phyloP scores from a whole-genome alignment of 2,797 vertebrate species.

The Fratercula arctica region DNA sequence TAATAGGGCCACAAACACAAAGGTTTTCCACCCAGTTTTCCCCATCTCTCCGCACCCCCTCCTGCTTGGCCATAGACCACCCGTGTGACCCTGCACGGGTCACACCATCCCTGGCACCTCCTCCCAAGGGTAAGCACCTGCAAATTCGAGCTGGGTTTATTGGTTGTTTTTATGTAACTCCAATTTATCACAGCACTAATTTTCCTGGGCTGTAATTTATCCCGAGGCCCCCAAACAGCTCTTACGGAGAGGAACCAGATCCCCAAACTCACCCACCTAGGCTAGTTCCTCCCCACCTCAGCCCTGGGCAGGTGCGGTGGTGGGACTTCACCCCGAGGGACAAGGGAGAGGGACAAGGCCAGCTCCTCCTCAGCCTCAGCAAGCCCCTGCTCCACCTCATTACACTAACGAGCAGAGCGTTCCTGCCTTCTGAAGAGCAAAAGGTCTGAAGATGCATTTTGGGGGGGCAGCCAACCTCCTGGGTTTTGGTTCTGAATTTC shows the following conservation, averaged over 20 bases:
- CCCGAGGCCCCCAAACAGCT: neutral
- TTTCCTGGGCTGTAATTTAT: neutral
- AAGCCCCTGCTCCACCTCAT: neutral
- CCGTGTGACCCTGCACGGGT: accelerated
- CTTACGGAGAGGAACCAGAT: neutral
- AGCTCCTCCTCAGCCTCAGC: neutral
- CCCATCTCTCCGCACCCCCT: neutral
- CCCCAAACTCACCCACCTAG: neutral
- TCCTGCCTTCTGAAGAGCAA: neutral
- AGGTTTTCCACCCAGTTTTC: neutral
- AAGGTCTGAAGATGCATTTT: neutral
- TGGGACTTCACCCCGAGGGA: neutral
- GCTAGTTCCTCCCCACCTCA: neutral
- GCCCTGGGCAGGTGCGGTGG: neutral
- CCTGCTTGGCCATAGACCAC: neutral
- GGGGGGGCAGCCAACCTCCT: neutral
- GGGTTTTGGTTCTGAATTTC: neutral
- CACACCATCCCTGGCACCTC: neutral
- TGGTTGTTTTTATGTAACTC: neutral
- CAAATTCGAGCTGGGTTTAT: neutral
- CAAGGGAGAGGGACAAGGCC: neutral
- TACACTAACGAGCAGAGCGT: accelerated
- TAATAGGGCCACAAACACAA: neutral
- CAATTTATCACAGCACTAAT: neutral
- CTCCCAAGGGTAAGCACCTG: neutral